Evolutionary conservation across 1,140 invertebrate genomes (phyloP).

Genomic region (Trichomalopsis sarcophagae): DNA sequence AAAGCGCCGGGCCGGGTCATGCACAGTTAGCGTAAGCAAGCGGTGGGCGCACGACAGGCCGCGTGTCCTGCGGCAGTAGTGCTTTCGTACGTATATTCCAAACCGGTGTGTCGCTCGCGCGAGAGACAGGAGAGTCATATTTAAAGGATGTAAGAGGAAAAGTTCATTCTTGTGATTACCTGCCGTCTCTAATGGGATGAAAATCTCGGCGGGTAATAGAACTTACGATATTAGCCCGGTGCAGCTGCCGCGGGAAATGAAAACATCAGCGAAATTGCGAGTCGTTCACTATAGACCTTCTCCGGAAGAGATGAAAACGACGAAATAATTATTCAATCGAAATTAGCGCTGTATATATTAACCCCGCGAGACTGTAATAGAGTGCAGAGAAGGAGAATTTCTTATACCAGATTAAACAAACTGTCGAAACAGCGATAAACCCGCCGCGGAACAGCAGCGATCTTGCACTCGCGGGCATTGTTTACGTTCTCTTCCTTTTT

Average conservation of each 20-base stretch:
- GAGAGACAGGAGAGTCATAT: not conserved
- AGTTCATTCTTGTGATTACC: conserved; percentile 20
- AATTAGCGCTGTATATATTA: not conserved
- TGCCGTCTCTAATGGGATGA: conserved; percentile 18
- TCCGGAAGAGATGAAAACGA: not conserved
- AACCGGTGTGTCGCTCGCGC: conserved; percentile 21
- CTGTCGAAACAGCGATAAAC: not conserved
- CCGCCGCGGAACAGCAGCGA: not conserved
- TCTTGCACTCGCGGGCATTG: not conserved
- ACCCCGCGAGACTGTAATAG: not conserved
- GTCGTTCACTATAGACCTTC: not conserved
- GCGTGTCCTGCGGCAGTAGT: conserved; percentile 69
- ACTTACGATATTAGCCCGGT: conserved; percentile 18
- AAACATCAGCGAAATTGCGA: conserved; percentile 10
- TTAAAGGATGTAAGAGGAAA: conserved; percentile 24
- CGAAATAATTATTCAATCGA: not conserved
- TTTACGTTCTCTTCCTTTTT: not conserved
- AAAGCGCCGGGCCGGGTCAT: not conserved
- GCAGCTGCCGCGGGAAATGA: conserved; percentile 3
- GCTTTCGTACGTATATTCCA: conserved; percentile 53
- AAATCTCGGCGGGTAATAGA: conserved; percentile 24
- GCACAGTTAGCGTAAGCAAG: conserved; percentile 54
- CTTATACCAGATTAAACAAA: not conserved
- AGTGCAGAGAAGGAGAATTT: not conserved
- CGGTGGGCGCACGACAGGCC: conserved; percentile 64